Evolutionary conservation across 2,797 vertebrate genomes (phyloP), one percentile per base, ranked within the genome.

Genomic region (Takifugu rubripes): DNA sequence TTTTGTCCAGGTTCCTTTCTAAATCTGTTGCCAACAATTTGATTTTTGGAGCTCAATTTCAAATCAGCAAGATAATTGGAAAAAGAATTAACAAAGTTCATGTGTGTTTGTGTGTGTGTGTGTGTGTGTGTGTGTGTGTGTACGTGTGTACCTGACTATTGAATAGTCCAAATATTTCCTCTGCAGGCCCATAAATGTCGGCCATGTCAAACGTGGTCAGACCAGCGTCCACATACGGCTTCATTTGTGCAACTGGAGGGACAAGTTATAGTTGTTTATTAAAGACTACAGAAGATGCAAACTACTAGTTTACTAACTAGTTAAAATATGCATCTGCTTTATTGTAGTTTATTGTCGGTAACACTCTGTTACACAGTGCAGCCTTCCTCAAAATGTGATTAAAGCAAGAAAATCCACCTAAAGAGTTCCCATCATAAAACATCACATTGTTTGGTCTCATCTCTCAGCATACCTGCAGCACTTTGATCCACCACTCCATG

Each of bases 191-290:
- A 64, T 81, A 85, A 59, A 78, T 77, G 44, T 84, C 83, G 36
- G 83, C 84, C 78, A 87, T 83, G 49, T 85, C 82, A 52, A 88
- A 86, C 2, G 83, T 74, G 54, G 83, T 85, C 36, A 86, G 66
- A 36, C 78, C 81, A 44, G 81, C 77, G 1, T 82, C 74, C 4
- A 79, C 66, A 25, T 85, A 79, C 2, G 54, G 59, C 66, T 81
- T 70, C 80, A 84, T 82, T 44, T 60, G 76, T 46, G 75, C 58
- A 9, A 77, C 86, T 85, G 55, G n/a, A 70, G 26, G 47, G 5
- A 50, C 8, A 24, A 47, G 21, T 51, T 7, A 17, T 3, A 15
- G 17, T 46, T 17, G 16, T 46, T n/a, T 3, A 17, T 21, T 21
- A 46, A n/a, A 21, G 8, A 21, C 17, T n/a, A 40, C 36, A 40